A percentile compares a stretch with the other conserved stretches of the same genome.
Conservation (phyloP, 2,888 invertebrate genomes). For the Hirtodrosophila cameraria region DNA sequence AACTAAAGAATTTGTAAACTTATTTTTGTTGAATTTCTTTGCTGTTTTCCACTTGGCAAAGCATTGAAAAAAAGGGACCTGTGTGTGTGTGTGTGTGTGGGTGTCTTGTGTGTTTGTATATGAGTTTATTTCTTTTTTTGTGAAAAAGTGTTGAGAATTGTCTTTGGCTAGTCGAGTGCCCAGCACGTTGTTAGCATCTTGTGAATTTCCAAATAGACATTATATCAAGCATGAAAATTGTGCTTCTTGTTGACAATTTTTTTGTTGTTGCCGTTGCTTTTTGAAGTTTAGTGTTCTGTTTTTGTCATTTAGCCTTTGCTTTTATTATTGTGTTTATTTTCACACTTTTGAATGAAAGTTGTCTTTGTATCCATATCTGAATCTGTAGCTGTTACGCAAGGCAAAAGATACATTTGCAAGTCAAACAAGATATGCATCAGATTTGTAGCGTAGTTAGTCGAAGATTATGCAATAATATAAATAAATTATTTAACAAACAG, state of each 20-base stretch:
- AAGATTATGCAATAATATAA: neutral
- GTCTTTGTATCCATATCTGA: conserved; percentile 5
- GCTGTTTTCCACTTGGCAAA: conserved; percentile 1
- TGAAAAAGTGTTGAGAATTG: conserved; percentile 31
- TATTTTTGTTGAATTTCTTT: conserved; percentile 20
- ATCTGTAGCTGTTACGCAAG: conserved; percentile 15
- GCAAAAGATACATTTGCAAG: conserved; percentile 33
- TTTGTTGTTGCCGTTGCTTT: conserved; percentile 23
- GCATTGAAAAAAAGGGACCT: neutral
- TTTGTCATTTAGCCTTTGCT: conserved; percentile 33
- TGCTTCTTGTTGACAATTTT: conserved; percentile 46
- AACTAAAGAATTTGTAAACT: neutral
- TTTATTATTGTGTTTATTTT: conserved; percentile 40
- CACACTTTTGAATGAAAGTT: conserved; percentile 48
- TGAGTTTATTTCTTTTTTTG: conserved; percentile 3
- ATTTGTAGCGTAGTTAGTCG: neutral
- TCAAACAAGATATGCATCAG: conserved; percentile 29
- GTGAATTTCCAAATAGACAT: conserved; percentile 52
- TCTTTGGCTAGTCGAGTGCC: conserved; percentile 23
- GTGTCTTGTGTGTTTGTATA: conserved; percentile 4
- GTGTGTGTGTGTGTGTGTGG: conserved; percentile 4
- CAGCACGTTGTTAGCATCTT: conserved; percentile 48
- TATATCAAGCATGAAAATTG: conserved; percentile 60
- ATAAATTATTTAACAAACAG: conserved; percentile 1
- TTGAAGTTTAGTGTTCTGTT: conserved; percentile 58